These are phyloP conservation scores for Xanthorhoe designata DNA, from an alignment of 2,888 invertebrate genomes.

Conservation along the genomic window DNA sequence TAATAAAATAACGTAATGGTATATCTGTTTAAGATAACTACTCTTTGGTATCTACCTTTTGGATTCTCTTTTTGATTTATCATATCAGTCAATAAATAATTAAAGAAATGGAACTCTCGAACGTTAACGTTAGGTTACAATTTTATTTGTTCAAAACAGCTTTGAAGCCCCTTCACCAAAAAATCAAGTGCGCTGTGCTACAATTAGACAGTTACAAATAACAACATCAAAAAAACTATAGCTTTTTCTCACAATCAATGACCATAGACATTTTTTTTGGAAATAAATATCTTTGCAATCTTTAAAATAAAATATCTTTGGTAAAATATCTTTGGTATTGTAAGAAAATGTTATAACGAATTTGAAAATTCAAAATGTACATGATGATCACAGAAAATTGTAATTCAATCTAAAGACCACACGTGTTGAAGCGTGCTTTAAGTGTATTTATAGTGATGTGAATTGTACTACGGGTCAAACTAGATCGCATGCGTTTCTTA, in stretches of 20 bases:
- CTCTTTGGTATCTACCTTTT: constrained; percentile 8
- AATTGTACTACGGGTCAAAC: constrained; percentile 3
- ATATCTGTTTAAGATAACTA: constrained; percentile 18
- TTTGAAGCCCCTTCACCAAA: constrained; percentile 71
- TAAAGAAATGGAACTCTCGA: background rate
- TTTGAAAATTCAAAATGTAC: constrained; percentile 46
- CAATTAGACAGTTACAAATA: constrained; percentile 62
- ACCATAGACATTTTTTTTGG: constrained; percentile 11
- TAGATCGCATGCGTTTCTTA: background rate
- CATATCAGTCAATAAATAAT: background rate
- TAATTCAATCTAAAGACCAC: constrained; percentile 36
- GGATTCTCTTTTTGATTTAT: background rate
- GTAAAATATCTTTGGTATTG: constrained; percentile 38
- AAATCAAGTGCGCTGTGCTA: constrained; percentile 74
- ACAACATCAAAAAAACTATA: constrained; percentile 52
- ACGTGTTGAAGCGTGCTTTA: constrained; percentile 25
- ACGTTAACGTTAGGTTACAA: constrained; percentile 3
- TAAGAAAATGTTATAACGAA: constrained; percentile 48
- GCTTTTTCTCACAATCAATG: constrained; percentile 30
- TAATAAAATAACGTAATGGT: background rate
- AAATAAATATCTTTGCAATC: background rate
- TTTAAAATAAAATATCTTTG: too few species aligned
- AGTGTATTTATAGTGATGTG: constrained; percentile 12
- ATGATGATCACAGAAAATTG: constrained; percentile 39
- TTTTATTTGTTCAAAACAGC: constrained; percentile 42